phyloP scores from a whole-genome alignment of 2,113 vertebrate genomes.

The Trinectes maculatus region DNA sequence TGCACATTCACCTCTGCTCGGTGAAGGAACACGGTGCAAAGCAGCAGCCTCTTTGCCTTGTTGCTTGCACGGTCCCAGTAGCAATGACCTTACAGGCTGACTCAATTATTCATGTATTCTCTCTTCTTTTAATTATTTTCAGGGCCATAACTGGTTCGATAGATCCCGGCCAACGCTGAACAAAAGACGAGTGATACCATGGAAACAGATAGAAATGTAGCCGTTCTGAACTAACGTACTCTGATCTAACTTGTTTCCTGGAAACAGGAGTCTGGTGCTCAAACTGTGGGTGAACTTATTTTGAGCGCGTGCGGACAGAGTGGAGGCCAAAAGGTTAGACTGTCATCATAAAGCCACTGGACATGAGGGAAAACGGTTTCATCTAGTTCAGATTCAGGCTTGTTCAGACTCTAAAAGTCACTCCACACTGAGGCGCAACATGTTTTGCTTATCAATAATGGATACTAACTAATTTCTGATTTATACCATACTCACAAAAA shows the following conservation, averaged over 20 bases:
- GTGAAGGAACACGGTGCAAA: constrained; percentile 7
- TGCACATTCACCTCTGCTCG: constrained; percentile 25
- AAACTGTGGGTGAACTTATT: no score
- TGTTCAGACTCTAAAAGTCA: no score
- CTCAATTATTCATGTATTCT: constrained; percentile 37
- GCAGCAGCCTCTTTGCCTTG: constrained; percentile 29
- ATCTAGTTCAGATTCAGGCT: no score
- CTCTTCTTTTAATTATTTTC: constrained; percentile 50
- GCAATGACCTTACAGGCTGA: constrained; percentile 24
- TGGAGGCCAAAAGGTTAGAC: no score
- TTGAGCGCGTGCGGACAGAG: no score
- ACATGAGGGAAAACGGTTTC: no score
- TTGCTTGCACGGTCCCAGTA: constrained; percentile 5
- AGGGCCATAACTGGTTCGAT: constrained; percentile 23
- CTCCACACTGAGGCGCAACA: no score
- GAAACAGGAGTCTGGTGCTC: not conserved
- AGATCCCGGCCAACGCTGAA: constrained; percentile 9
- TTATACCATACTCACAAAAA: no score
- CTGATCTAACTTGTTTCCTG: not conserved
- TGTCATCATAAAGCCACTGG: no score
- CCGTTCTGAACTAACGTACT: not conserved
- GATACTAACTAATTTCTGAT: no score
- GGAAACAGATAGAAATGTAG: constrained; percentile 30
- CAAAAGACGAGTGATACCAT: constrained; percentile 16
- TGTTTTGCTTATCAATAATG: no score